Evolutionary conservation across 2,113 vertebrate species (phyloP).

Genomic region (Felis chaus): DNA sequence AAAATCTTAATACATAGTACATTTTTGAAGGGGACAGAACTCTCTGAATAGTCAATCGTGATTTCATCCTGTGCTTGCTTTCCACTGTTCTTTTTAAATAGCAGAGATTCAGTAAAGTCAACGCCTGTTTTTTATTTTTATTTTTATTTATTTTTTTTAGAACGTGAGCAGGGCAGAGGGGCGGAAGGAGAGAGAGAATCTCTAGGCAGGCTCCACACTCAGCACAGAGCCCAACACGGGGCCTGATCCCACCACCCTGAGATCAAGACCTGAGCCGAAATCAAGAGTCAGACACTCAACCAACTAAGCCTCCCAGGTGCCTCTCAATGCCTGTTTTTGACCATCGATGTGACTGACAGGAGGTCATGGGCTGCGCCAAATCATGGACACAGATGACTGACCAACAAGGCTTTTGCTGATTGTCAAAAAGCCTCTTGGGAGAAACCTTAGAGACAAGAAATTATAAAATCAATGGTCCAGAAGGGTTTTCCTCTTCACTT

Average conservation of each 20-base stretch:
- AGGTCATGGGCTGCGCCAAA: not conserved
- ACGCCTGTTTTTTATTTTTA: not conserved
- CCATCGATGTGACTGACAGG: not conserved
- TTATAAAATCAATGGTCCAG: not conserved
- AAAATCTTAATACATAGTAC: not conserved
- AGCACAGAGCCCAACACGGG: too few relatives aligned
- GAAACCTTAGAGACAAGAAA: not conserved
- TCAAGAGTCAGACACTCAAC: too few relatives aligned
- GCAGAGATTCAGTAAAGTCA: slow-evolving; percentile 27
- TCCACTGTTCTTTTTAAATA: not conserved
- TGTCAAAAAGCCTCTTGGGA: not conserved
- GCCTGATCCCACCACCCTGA: too few relatives aligned
- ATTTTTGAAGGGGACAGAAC: not conserved
- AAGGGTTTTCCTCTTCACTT: too few relatives aligned
- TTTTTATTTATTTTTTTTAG: too few relatives aligned
- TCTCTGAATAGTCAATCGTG: not conserved
- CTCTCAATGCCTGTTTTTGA: not conserved
- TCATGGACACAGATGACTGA: not conserved
- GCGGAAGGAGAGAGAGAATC: too few relatives aligned
- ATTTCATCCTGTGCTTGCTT: not conserved
- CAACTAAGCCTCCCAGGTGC: too few relatives aligned
- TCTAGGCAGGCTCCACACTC: too few relatives aligned
- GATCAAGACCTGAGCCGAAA: too few relatives aligned
- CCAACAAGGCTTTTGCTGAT: not conserved
- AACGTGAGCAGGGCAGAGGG: too few relatives aligned